A percentile compares a stretch with the other conserved stretches of the same genome.
Evolutionary conservation across 2,797 vertebrate genomes (phyloP).

Genomic region (Babyrousa celebensis): DNA sequence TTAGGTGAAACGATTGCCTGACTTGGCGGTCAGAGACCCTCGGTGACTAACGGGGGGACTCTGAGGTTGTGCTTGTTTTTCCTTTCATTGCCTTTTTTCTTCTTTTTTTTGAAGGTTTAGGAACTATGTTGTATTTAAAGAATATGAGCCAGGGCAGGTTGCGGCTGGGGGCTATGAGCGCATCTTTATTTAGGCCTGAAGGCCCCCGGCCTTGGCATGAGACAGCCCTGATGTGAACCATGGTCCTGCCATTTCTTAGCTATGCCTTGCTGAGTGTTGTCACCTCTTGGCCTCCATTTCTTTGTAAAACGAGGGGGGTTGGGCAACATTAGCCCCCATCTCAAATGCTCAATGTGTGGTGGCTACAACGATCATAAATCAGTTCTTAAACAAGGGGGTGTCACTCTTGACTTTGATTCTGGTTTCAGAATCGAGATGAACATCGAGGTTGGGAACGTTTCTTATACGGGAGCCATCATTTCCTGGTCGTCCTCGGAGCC

Average conservation of each 20-base stretch:
- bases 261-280: neutral
- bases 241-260: neutral
- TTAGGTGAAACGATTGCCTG: neutral
- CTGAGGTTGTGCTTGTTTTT: neutral
- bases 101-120: neutral
- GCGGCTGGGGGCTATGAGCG: neutral
- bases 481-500: slow-evolving; percentile 89
- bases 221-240: neutral
- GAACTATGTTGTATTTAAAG: neutral
- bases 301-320: neutral
- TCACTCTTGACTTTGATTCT: slow-evolving; percentile 80
- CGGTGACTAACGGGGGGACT: neutral
- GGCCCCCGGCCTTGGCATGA: neutral
- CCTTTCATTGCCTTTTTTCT: neutral
- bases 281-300: neutral
- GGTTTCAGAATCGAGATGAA: slow-evolving; percentile 90
- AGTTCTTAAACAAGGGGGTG: neutral
- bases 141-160: neutral
- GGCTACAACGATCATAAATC: neutral
- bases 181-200: neutral
- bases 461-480: slow-evolving; percentile 87
- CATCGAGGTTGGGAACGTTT: slow-evolving; percentile 91
- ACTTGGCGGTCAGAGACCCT: neutral
- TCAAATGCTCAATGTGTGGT: neutral
- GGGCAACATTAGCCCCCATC: too few species aligned